Conservation (phyloP, 1,140 invertebrate species). For the Pissodes strobi region DNA sequence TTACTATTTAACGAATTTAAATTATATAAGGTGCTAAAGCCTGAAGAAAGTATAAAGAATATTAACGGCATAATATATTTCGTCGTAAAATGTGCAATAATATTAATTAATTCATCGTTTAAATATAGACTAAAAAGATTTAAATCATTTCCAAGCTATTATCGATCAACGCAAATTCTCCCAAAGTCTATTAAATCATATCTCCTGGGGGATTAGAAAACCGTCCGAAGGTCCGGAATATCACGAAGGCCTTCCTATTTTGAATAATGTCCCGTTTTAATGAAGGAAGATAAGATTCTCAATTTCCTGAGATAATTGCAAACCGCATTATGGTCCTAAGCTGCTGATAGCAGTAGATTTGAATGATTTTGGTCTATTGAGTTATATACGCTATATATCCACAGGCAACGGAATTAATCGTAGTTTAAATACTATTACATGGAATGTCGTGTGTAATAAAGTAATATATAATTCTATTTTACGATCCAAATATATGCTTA, state of each 20-base stretch:
- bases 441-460: too few relatives aligned
- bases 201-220: constrained; percentile 4
- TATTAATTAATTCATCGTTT: too few relatives aligned
- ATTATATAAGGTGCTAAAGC: too few relatives aligned
- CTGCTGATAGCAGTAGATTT: constrained; percentile 38
- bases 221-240: constrained; percentile 9
- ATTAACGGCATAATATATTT: too few relatives aligned
- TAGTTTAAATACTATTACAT: too few relatives aligned
- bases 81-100: too few relatives aligned
- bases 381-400: constrained; percentile 29
- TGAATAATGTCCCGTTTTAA: constrained; percentile 46
- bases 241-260: constrained; percentile 40
- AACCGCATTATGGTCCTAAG: constrained; percentile 42
- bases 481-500: too few relatives aligned
- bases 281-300: constrained; percentile 48
- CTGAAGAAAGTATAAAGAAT: too few relatives aligned
- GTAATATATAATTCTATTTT: too few relatives aligned
- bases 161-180: not conserved
- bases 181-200: constrained; percentile 5
- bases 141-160: not conserved
- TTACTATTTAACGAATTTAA: too few relatives aligned
- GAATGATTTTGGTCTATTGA: constrained; percentile 35
- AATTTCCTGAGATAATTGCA: constrained; percentile 48
- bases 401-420: constrained; percentile 8
- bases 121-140: too few relatives aligned